Conservation (phyloP, 2,113 vertebrate genomes). For the Perccottus glenii region DNA sequence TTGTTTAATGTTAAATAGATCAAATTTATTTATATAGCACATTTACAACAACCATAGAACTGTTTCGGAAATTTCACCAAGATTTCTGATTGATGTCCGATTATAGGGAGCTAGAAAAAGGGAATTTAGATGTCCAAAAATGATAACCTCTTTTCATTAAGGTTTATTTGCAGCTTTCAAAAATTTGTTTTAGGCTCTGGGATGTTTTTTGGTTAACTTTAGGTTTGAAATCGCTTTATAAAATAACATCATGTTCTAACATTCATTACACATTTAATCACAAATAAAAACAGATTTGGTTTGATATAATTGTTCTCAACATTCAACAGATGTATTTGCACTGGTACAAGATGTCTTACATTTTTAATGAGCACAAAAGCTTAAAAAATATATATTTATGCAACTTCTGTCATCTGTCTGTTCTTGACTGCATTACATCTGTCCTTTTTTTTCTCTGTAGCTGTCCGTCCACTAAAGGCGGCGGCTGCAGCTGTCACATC, state of each 20-base stretch:
- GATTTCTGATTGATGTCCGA: too few species aligned
- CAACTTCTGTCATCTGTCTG: background rate
- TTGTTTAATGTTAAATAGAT: too few species aligned
- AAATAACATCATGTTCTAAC: too few species aligned
- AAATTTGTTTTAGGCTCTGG: too few species aligned
- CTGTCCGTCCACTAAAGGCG: slow-evolving; percentile 43
- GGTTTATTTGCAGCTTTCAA: too few species aligned
- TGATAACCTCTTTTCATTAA: too few species aligned
- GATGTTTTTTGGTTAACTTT: too few species aligned
- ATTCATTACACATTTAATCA: background rate
- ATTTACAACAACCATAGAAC: too few species aligned
- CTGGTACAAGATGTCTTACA: background rate
- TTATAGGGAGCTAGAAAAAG: too few species aligned
- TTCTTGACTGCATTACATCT: background rate
- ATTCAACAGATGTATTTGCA: background rate
- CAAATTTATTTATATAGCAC: too few species aligned
- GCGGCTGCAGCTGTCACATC: slow-evolving; percentile 9
- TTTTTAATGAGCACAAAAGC: background rate
- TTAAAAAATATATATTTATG: background rate
- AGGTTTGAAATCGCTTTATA: background rate
- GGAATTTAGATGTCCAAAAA: too few species aligned
- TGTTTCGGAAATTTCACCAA: too few species aligned
- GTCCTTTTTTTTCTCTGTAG: background rate
- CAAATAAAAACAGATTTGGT: background rate
- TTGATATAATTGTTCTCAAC: background rate